Evolutionary conservation across 2,888 invertebrate genomes (phyloP).

Genomic region (Cylloceria caligata): DNA sequence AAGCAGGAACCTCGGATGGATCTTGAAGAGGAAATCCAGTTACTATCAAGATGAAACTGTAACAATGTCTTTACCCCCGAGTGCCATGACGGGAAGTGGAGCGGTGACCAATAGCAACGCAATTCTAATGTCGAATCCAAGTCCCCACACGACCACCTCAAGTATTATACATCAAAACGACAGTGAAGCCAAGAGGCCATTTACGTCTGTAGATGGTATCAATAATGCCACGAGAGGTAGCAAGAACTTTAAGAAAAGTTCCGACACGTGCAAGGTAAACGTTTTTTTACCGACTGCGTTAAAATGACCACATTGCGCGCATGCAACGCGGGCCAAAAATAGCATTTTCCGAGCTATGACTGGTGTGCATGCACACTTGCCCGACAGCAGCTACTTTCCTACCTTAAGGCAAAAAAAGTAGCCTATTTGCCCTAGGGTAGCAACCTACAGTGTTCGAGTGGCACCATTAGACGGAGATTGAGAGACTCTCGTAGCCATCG

Average conservation of each 20-base stretch:
- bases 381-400: no score
- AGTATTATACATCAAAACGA: conserved; percentile 32
- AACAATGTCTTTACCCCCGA: conserved; percentile 27
- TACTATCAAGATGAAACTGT: conserved; percentile 46
- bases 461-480: no score
- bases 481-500: no score
- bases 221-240: conserved; percentile 71
- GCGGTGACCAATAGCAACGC: conserved; percentile 70
- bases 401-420: no score
- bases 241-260: conserved; percentile 74
- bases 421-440: no score
- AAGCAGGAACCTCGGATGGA: conserved; percentile 79
- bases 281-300: conserved; percentile 70
- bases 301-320: conserved; percentile 82
- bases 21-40: conserved; percentile 77
- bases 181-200: conserved; percentile 68
- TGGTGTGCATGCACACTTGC: no score
- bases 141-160: conserved; percentile 39
- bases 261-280: conserved; percentile 59
- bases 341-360: no score
- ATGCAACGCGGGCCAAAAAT: no score
- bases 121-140: conserved; percentile 70
- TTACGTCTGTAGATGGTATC: conserved; percentile 27
- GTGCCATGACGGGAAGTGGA: conserved; percentile 41
- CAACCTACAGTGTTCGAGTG: no score